Conservation (phyloP, 2,797 vertebrate species). For the Halcyon chelicuti region DNA sequence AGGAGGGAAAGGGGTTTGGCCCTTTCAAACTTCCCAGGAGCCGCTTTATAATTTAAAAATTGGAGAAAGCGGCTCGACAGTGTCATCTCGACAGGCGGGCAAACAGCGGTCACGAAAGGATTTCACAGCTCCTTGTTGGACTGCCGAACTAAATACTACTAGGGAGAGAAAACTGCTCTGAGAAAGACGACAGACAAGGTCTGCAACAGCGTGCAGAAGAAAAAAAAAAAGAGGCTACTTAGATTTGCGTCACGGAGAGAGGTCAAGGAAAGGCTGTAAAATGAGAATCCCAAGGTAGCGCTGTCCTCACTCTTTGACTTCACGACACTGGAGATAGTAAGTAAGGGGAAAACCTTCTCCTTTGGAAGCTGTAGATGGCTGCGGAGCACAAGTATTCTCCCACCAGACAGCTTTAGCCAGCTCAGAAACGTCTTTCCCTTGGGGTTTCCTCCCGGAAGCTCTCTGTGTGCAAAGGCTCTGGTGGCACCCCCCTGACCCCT, state of each 20-base stretch:
- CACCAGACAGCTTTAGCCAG: not conserved
- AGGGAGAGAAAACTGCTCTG: not conserved
- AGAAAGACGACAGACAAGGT: not conserved
- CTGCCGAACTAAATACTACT: not conserved
- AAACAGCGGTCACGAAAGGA: not conserved
- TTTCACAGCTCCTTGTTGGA: not conserved
- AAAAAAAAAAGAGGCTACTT: not conserved
- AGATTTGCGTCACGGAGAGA: not conserved
- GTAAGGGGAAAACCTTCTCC: not conserved
- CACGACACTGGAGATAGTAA: not conserved
- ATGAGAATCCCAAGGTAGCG: conserved; percentile 10
- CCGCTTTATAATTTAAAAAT: not conserved
- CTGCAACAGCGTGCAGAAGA: not conserved
- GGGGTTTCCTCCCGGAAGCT: not conserved
- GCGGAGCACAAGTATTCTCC: not conserved
- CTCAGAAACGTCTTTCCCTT: not conserved
- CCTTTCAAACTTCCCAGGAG: not conserved
- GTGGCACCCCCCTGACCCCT: not conserved
- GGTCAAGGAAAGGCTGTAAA: conserved; percentile 44
- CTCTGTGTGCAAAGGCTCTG: not conserved
- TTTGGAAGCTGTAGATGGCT: not conserved
- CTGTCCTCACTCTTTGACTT: not conserved
- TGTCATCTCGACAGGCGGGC: not conserved
- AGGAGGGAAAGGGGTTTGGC: not conserved
- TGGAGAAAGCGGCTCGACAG: not conserved